Evolutionary conservation across 1,140 invertebrate genomes (phyloP).

Genomic region (Pristionchus pacificus): DNA sequence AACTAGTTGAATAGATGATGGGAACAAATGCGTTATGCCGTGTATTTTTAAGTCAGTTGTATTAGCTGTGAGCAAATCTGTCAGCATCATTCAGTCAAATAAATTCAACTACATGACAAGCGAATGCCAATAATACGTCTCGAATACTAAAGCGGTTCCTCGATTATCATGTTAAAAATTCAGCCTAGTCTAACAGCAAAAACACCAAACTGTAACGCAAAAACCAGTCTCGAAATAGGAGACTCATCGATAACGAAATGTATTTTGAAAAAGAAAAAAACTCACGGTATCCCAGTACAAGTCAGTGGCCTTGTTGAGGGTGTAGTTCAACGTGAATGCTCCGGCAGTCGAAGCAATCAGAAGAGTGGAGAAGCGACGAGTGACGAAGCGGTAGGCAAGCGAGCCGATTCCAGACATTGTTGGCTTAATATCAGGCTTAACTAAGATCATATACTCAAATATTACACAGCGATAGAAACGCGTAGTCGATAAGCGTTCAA

Average conservation of each 20-base stretch:
- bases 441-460: background rate
- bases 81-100: background rate
- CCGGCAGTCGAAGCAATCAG: slow-evolving; percentile 29
- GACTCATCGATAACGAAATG: background rate
- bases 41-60: background rate
- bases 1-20: background rate
- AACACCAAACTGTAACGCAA: background rate
- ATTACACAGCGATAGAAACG: background rate
- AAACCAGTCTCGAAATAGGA: background rate
- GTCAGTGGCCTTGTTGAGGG: slow-evolving; percentile 28
- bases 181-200: no score
- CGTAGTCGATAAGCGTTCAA: background rate
- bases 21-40: background rate
- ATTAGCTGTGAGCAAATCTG: background rate
- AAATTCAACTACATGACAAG: no score
- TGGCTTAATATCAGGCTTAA: slow-evolving; percentile 2
- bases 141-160: no score
- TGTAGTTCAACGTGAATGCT: slow-evolving; percentile 32
- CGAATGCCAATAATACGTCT: no score
- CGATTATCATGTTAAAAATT: no score
- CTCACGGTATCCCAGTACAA: slow-evolving; percentile 36
- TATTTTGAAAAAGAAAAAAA: slow-evolving; percentile 8
- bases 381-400: slow-evolving; percentile 27
- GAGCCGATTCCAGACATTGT: slow-evolving; percentile 29
- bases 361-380: slow-evolving; percentile 38